Percentiles rank a stretch among this genome's conserved stretches.
These are phyloP conservation scores for Nomada fucata DNA, from an alignment of 2,888 invertebrate species.

Conservation along the genomic window DNA sequence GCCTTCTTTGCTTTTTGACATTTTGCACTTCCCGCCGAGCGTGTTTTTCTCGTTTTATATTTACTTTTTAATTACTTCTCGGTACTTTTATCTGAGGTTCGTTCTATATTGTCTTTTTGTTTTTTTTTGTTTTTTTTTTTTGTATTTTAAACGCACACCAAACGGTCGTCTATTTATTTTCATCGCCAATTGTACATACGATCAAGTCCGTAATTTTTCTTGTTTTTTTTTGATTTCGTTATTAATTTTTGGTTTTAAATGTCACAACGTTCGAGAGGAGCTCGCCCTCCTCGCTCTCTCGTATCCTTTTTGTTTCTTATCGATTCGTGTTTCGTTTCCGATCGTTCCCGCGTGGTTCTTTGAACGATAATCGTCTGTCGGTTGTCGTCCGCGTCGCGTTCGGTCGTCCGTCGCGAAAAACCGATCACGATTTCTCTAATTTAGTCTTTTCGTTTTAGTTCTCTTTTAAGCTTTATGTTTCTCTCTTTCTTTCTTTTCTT, in stretches of 20 bases:
- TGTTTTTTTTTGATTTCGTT: not conserved
- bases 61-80: not conserved
- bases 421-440: not conserved
- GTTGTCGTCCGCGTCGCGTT: slow-evolving; percentile 29
- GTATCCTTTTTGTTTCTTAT: not conserved
- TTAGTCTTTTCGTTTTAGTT: not conserved
- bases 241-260: slow-evolving; percentile 6
- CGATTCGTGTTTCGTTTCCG: not conserved
- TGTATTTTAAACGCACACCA: slow-evolving; percentile 34
- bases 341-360: not conserved
- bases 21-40: slow-evolving; percentile 60
- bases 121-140: slow-evolving; percentile 19
- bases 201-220: slow-evolving; percentile 48
- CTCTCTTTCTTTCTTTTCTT: not conserved
- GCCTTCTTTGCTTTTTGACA: slow-evolving; percentile 72
- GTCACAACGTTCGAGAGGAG: slow-evolving; percentile 16
- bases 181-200: slow-evolving; percentile 48
- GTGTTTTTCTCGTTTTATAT: not conserved
- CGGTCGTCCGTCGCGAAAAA: slow-evolving; percentile 9
- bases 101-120: slow-evolving; percentile 25
- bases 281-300: not conserved
- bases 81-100: not conserved
- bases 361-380: slow-evolving; percentile 26
- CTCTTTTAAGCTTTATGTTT: not conserved
- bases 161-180: slow-evolving; percentile 41